phyloP scores from a whole-genome alignment of 2,888 invertebrate species.

The Tortrix viridana region DNA sequence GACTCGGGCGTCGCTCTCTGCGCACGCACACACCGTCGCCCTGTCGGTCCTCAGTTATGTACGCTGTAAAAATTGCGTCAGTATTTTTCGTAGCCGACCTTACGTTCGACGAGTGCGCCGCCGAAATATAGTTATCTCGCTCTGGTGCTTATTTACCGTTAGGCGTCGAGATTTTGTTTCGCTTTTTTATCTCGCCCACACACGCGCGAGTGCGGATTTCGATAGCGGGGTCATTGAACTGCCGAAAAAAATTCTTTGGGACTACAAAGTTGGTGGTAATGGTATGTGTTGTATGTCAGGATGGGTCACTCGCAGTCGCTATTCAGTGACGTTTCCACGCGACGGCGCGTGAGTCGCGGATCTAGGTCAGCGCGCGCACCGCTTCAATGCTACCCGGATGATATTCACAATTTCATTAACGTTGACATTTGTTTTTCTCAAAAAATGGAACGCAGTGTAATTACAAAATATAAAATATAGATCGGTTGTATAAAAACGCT shows the following conservation, averaged over 20 bases:
- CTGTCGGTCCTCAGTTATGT: conserved; percentile 79
- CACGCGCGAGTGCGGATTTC: conserved; percentile 82
- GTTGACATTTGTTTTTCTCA: conserved; percentile 7
- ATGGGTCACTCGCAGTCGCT: conserved; percentile 57
- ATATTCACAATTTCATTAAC: conserved; percentile 44
- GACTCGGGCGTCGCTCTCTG: conserved; percentile 84
- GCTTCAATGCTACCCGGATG: conserved; percentile 49
- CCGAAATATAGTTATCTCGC: conserved; percentile 82
- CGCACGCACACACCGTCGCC: conserved; percentile 79
- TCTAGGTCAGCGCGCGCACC: conserved; percentile 72
- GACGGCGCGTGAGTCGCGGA: conserved; percentile 65
- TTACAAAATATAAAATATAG: conserved; percentile 10
- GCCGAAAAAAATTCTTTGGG: conserved; percentile 71
- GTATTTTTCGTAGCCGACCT: conserved; percentile 82
- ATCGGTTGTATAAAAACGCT: conserved; percentile 15
- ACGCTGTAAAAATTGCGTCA: conserved; percentile 84
- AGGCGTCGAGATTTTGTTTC: conserved; percentile 71
- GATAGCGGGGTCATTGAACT: conserved; percentile 81
- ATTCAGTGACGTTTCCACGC: conserved; percentile 48
- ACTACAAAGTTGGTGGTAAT: conserved; percentile 63
- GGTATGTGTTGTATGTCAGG: conserved; percentile 68
- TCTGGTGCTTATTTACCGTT: conserved; percentile 78
- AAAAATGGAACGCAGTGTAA: conserved; percentile 4
- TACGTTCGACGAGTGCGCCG: conserved; percentile 68
- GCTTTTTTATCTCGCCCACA: conserved; percentile 75